These are phyloP conservation scores for Papilio xuthus DNA, from an alignment of 1,140 invertebrate genomes.

Conservation along the genomic window DNA sequence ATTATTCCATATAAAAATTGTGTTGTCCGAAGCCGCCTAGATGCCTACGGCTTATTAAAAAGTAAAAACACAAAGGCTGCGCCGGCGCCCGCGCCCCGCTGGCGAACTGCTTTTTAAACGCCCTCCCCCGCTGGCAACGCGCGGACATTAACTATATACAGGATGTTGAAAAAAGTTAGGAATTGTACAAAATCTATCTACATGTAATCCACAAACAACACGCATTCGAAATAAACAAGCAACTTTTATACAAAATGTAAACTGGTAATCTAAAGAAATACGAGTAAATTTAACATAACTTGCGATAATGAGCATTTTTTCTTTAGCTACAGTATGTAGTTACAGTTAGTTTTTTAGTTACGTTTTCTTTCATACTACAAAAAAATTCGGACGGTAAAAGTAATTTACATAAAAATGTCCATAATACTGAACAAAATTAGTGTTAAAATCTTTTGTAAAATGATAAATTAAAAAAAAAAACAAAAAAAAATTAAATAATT, in stretches of 20 bases:
- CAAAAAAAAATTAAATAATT: not conserved
- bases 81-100: conserved; percentile 67
- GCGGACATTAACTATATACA: conserved; percentile 48
- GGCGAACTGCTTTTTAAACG: conserved; percentile 59
- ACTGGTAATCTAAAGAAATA: too few relatives aligned
- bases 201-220: too few relatives aligned
- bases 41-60: conserved; percentile 39
- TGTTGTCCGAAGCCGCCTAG: conserved; percentile 33
- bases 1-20: conserved; percentile 29
- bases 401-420: not conserved
- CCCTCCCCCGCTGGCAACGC: conserved; percentile 53
- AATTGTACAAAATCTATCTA: too few relatives aligned
- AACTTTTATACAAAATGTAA: too few relatives aligned
- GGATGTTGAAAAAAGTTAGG: conserved; percentile 39
- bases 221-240: too few relatives aligned
- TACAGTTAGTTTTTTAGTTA: not conserved
- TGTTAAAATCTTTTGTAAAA: too few relatives aligned
- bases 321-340: not conserved
- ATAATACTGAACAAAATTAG: too few relatives aligned
- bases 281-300: too few relatives aligned
- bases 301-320: too few relatives aligned
- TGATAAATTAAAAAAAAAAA: too few relatives aligned
- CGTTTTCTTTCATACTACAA: not conserved
- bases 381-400: not conserved
- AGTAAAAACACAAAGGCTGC: conserved; percentile 56